phyloP scores from a whole-genome alignment of 2,888 invertebrate genomes.

The Pammene fasciana region DNA sequence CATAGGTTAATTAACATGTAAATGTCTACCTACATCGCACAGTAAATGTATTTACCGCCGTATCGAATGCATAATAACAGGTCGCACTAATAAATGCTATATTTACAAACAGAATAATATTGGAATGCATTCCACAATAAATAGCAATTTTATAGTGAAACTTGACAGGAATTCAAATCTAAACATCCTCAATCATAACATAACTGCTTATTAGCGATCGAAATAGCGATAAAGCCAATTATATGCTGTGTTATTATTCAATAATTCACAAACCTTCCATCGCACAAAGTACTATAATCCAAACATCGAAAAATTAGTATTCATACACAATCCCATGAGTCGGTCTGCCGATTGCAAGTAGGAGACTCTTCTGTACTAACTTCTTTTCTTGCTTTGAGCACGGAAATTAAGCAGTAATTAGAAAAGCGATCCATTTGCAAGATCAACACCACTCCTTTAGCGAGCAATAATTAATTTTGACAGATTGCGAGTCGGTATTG shows the following conservation, averaged over 20 bases:
- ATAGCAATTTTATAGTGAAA: not conserved
- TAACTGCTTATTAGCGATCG: slow-evolving; percentile 3
- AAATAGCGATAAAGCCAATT: slow-evolving; percentile 29
- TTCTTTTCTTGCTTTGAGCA: slow-evolving; percentile 26
- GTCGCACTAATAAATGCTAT: slow-evolving; percentile 4
- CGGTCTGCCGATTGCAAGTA: slow-evolving; percentile 11
- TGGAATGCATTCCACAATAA: slow-evolving; percentile 2
- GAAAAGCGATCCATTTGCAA: slow-evolving; percentile 41
- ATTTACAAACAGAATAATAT: slow-evolving; percentile 39
- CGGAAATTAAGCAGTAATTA: slow-evolving; percentile 32
- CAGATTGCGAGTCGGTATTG: slow-evolving; percentile 30
- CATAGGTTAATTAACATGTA: slow-evolving; percentile 30
- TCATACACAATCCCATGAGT: slow-evolving; percentile 22
- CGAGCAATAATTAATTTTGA: slow-evolving; percentile 38
- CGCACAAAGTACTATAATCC: slow-evolving; percentile 18
- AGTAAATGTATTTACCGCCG: not conserved
- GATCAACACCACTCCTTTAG: slow-evolving; percentile 39
- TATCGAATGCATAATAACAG: slow-evolving; percentile 12
- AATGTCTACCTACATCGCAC: slow-evolving; percentile 14
- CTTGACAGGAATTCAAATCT: not conserved
- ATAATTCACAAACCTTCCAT: slow-evolving; percentile 41
- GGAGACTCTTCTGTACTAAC: slow-evolving; percentile 6
- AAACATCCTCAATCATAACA: slow-evolving; percentile 17
- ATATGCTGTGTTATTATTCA: slow-evolving; percentile 36
- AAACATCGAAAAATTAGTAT: slow-evolving; percentile 13